These are phyloP conservation scores for Phyllotreta striolata DNA, from an alignment of 2,888 invertebrate species.

Conservation along the genomic window DNA sequence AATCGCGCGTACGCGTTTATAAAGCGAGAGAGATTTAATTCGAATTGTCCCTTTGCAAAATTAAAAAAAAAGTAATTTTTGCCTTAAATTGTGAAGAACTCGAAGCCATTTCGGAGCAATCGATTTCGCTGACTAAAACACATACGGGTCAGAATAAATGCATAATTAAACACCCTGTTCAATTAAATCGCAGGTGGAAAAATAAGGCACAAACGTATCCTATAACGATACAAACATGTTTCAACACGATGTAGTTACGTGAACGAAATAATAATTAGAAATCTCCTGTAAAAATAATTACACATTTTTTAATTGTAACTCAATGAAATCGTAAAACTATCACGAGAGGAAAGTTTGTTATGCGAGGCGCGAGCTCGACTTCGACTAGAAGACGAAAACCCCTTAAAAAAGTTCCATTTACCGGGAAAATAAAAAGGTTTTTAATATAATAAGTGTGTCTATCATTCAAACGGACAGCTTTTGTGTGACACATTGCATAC, in stretches of 20 bases:
- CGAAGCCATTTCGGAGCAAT: not conserved
- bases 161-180: slow-evolving; percentile 48
- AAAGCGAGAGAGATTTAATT: too few relatives aligned
- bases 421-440: not conserved
- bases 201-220: not conserved
- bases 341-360: too few relatives aligned
- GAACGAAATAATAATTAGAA: too few relatives aligned
- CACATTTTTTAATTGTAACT: too few relatives aligned
- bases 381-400: too few relatives aligned
- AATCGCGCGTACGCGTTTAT: too few relatives aligned
- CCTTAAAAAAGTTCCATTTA: too few relatives aligned
- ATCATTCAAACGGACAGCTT: slow-evolving; percentile 16
- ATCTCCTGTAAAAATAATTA: not conserved
- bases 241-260: too few relatives aligned
- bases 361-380: too few relatives aligned
- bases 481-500: slow-evolving; percentile 18
- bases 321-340: not conserved
- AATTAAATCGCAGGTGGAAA: slow-evolving; percentile 41
- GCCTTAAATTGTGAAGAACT: too few relatives aligned
- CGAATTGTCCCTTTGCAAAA: too few relatives aligned
- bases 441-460: slow-evolving; percentile 16
- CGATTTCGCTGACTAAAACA: slow-evolving; percentile 5
- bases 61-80: too few relatives aligned
- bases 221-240: slow-evolving; percentile 28
- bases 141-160: slow-evolving; percentile 43